phyloP scores from a whole-genome alignment of 2,797 vertebrate genomes.

The Darevskia nairensis region DNA sequence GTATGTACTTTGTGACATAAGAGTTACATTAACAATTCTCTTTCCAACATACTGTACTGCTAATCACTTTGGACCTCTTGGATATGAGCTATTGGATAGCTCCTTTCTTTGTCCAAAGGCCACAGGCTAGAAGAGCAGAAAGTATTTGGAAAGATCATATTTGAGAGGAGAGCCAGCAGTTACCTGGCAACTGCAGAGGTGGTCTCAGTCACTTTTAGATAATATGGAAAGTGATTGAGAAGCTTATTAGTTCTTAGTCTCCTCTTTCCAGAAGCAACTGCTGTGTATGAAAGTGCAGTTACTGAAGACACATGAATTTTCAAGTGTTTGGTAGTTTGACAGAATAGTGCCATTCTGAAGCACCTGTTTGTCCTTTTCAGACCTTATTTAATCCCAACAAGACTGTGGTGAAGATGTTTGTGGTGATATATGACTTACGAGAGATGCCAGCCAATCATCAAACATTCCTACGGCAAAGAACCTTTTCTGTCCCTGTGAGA shows the following conservation, averaged over 20 bases:
- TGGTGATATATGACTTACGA: conserved; percentile 97
- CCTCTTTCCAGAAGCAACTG: neutral
- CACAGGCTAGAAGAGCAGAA: neutral
- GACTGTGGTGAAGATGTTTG: conserved; percentile 99
- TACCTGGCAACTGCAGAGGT: neutral
- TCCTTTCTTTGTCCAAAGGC: neutral
- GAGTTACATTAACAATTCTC: conserved; percentile 70
- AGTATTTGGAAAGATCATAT: neutral
- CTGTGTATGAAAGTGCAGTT: neutral
- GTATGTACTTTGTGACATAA: conserved; percentile 81
- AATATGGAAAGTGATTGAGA: neutral
- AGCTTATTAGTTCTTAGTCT: too few species aligned
- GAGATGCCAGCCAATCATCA: conserved; percentile 98
- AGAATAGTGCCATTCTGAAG: conserved; percentile 11
- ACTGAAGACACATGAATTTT: neutral
- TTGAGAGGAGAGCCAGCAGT: neutral
- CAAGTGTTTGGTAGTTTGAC: neutral
- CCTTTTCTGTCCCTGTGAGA: conserved; percentile 96
- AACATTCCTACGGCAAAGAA: conserved; percentile 99
- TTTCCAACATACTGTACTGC: conserved; percentile 60
- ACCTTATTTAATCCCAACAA: conserved; percentile 99
- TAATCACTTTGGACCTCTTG: conserved; percentile 60
- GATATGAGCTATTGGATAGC: neutral
- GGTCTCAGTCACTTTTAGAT: neutral
- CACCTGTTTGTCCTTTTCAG: conserved; percentile 73